Conservation (phyloP, 2,797 vertebrate genomes). For the Helarctos malayanus region DNA sequence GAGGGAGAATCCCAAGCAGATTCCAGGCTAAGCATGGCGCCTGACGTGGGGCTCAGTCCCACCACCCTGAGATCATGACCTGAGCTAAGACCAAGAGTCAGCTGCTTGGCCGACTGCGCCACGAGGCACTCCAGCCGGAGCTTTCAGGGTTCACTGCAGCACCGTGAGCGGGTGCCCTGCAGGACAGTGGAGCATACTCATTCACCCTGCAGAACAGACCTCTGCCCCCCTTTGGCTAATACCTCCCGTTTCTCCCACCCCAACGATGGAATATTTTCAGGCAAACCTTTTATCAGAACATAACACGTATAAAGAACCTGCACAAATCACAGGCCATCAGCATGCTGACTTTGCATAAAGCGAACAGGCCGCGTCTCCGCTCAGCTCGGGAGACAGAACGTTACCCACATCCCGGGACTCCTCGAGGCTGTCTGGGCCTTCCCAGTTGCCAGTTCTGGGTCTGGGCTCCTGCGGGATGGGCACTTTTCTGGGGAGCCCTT, state of each 20-base stretch:
- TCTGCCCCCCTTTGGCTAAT: background rate
- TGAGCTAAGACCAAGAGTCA: background rate
- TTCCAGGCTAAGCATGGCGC: background rate
- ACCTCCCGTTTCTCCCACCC: background rate
- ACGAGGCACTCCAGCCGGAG: no score
- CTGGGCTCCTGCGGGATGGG: background rate
- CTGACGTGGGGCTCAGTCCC: background rate
- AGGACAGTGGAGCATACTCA: accelerated
- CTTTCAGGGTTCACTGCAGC: background rate
- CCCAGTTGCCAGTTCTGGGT: accelerated
- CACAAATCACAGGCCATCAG: background rate
- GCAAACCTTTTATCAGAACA: background rate
- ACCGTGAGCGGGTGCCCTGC: accelerated
- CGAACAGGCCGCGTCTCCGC: background rate
- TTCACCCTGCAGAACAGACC: no score
- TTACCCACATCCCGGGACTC: no score
- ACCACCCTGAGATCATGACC: background rate
- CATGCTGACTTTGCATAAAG: background rate
- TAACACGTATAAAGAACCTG: background rate
- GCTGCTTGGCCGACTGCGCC: background rate
- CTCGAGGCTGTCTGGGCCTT: background rate
- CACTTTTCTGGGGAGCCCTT: background rate
- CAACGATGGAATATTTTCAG: background rate
- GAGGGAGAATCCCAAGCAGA: background rate
- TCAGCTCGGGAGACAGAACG: background rate